These are phyloP conservation scores for Laothoe populi DNA, from an alignment of 2,888 invertebrate species.

Conservation along the genomic window DNA sequence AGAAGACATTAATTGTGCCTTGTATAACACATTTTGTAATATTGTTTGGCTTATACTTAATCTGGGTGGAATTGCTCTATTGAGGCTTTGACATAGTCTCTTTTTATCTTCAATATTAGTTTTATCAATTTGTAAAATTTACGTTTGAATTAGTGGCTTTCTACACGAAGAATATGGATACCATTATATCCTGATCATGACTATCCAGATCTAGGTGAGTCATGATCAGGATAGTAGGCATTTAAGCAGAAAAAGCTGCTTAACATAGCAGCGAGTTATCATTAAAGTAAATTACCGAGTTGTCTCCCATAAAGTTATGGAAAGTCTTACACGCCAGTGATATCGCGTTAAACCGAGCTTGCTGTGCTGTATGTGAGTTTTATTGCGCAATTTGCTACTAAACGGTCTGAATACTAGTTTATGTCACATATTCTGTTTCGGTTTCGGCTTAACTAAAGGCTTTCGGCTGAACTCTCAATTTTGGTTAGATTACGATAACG, in stretches of 20 bases:
- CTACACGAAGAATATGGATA: background rate
- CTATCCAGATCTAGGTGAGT: too few relatives aligned
- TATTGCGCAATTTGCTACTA: slow-evolving; percentile 7
- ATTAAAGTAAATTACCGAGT: slow-evolving; percentile 16
- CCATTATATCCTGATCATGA: background rate
- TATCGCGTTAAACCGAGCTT: slow-evolving; percentile 5
- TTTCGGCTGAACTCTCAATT: background rate
- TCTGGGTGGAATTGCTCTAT: background rate
- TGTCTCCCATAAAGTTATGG: background rate
- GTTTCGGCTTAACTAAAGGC: background rate
- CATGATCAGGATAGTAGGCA: background rate
- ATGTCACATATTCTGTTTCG: background rate
- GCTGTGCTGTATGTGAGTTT: background rate
- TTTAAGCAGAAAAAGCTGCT: slow-evolving; percentile 10
- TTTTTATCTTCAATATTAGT: too few relatives aligned
- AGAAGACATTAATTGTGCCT: slow-evolving; percentile 7
- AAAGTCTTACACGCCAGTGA: background rate
- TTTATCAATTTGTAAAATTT: too few relatives aligned
- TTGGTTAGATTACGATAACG: too few relatives aligned
- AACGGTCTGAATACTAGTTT: background rate
- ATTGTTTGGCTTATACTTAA: background rate
- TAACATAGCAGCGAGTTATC: slow-evolving; percentile 2
- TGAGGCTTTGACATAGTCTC: too few relatives aligned
- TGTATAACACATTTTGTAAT: background rate
- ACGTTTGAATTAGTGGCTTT: background rate